Base-by-base conservation (phyloP, 2,888 invertebrate genomes). In the Cecidostiba fungosa region DNA sequence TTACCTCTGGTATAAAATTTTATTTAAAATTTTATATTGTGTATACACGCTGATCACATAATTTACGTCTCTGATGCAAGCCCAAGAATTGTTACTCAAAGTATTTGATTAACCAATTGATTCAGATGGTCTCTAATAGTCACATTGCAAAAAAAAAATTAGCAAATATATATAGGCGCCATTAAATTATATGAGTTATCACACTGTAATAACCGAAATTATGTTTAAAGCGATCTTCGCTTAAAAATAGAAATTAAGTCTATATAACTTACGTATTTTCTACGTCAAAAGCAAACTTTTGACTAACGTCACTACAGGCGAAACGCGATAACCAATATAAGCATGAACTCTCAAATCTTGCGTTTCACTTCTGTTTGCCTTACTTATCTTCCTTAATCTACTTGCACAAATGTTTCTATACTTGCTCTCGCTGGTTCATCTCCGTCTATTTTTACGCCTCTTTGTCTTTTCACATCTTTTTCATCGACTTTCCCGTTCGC, bases 391-490 rank as follows among this genome's bases (percentile, higher is more conserved):
- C 3, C 29, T 74, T 12, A n/a, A 43, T 74, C 26, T 74, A 47
- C 43, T 16, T 74, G 3, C 12, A 74, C 26, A 47, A 74, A 29
- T 47, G 0, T 47, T 70, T 69, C 69, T 69, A 36, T 69, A 36
- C 29, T 69, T 69, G 32, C 14, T 66, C 23, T 72, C 29, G 16
- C 29, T 32, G 10, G 32, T 69, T 70, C n/a, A 66, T 66, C 66
- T 66, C 29, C 1, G 66, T 36, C 14, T 70, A 36, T 70, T 69
- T 69, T 54, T 62, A 10, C 12, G 6, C 26, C 32, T 69, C 19
- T 69, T 69, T 69, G 16, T 69, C 69, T 69, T 69, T 62, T 70
- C 29, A 70, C 14, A 36, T 70, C 19, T 70, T 32, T 36, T n/a
- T 36, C 70, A 19, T 36, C n/a, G 66, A 66, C 29, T 29, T 66